These are phyloP conservation scores for Neocrepidodera transversa DNA, from an alignment of 2,888 invertebrate genomes.

Conservation along the genomic window DNA sequence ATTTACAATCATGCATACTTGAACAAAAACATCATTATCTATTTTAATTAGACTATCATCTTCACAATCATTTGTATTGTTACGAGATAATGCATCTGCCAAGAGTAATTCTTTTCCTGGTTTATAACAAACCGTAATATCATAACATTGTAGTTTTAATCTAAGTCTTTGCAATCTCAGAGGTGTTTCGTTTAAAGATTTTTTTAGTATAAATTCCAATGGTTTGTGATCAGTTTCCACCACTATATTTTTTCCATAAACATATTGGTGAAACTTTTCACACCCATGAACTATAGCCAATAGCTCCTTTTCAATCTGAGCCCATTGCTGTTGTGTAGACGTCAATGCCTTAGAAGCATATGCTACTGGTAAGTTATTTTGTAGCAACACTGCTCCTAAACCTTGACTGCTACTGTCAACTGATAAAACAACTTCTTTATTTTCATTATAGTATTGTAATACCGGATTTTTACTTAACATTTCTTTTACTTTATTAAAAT, in stretches of 20 bases:
- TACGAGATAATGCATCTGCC: not conserved
- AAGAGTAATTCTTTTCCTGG: not conserved
- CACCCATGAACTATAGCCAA: not conserved
- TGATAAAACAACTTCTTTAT: slow-evolving; percentile 23
- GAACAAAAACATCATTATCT: too few species aligned
- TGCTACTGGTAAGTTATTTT: slow-evolving; percentile 42
- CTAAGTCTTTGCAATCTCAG: not conserved
- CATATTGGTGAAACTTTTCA: not conserved
- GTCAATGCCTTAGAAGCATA: slow-evolving; percentile 44
- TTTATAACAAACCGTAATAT: not conserved
- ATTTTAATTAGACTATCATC: too few species aligned
- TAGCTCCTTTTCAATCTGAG: slow-evolving; percentile 14
- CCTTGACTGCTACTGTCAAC: slow-evolving; percentile 40
- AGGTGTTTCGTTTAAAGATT: slow-evolving; percentile 1
- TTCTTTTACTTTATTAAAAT: too few species aligned
- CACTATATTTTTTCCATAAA: not conserved
- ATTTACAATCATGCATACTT: too few species aligned
- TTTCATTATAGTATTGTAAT: slow-evolving; percentile 22
- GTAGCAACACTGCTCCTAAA: slow-evolving; percentile 41
- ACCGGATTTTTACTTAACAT: slow-evolving; percentile 9
- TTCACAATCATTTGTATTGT: too few species aligned
- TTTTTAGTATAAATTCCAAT: not conserved
- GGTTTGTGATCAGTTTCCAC: slow-evolving; percentile 10
- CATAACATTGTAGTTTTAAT: not conserved
- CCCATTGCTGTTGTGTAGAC: slow-evolving; percentile 38